phyloP scores from a whole-genome alignment of 1,140 invertebrate genomes.

The Trinorchestia longiramus region DNA sequence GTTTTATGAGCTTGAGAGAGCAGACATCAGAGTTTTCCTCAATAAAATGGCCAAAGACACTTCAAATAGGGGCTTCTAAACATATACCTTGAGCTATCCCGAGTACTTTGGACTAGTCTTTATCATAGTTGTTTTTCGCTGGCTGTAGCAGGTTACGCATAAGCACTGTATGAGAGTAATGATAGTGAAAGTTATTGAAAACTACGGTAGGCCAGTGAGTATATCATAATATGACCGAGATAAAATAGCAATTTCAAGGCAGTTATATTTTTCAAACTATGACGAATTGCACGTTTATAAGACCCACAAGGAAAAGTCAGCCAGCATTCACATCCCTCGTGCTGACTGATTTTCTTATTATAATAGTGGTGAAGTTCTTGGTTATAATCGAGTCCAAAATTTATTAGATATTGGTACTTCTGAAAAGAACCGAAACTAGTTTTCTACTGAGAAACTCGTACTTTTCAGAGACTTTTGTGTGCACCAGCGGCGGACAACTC shows the following conservation, averaged over 20 bases:
- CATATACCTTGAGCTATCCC: neutral
- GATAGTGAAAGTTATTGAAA: too few species aligned
- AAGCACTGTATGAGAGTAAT: too few species aligned
- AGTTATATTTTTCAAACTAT: too few species aligned
- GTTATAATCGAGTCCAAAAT: neutral
- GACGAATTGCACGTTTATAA: too few species aligned
- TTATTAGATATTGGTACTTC: neutral
- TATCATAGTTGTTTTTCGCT: neutral
- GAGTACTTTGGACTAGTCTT: neutral
- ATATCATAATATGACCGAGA: too few species aligned
- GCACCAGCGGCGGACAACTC: neutral
- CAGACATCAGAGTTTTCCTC: neutral
- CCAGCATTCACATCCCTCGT: too few species aligned
- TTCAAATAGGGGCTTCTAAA: neutral
- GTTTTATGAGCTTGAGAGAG: conserved; percentile 13
- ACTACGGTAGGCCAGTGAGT: too few species aligned
- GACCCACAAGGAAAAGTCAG: too few species aligned
- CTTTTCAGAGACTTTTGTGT: neutral
- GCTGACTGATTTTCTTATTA: neutral
- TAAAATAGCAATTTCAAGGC: too few species aligned
- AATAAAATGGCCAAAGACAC: neutral
- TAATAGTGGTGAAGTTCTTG: neutral
- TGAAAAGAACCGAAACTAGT: neutral
- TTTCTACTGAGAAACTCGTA: too few species aligned
- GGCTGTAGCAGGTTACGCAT: too few species aligned